A percentile compares a stretch with the other conserved stretches of the same genome.
These are phyloP conservation scores for Eolophus roseicapilla DNA, from an alignment of 2,113 vertebrate genomes.

Conservation along the genomic window DNA sequence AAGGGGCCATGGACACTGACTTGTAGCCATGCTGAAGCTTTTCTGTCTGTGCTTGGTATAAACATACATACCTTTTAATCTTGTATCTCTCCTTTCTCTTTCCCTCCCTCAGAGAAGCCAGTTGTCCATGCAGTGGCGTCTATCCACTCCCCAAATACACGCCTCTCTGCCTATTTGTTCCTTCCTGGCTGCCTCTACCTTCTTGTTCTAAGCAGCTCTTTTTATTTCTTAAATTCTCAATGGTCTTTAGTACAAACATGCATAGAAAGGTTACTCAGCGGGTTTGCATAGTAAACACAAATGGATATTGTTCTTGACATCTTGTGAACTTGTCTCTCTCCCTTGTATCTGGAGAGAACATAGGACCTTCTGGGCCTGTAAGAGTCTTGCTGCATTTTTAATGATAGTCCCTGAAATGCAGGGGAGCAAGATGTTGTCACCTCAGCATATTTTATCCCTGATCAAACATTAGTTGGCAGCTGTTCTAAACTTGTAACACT, in stretches of 20 bases:
- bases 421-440: conserved; percentile 89
- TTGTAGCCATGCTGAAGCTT: neutral
- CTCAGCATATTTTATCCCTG: conserved; percentile 92
- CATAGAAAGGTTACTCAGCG: conserved; percentile 70
- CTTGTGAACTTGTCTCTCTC: conserved; percentile 85
- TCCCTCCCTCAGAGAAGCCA: neutral
- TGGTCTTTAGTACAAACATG: conserved; percentile 71
- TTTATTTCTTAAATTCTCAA: conserved; percentile 59
- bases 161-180: neutral
- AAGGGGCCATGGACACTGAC: neutral
- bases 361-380: conserved; percentile 81
- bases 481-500: conserved; percentile 85
- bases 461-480: conserved; percentile 92
- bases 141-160: neutral
- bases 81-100: neutral
- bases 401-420: conserved; percentile 87
- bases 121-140: neutral
- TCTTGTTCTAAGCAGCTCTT: neutral
- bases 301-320: conserved; percentile 87
- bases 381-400: conserved; percentile 87
- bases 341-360: conserved; percentile 81
- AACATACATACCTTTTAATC: neutral
- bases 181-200: neutral
- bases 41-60: neutral
- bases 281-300: conserved; percentile 81